Percentiles rank a stretch among this genome's conserved stretches.
Evolutionary conservation across 2,113 vertebrate genomes (phyloP).

Genomic region (Oryzias melastigma): DNA sequence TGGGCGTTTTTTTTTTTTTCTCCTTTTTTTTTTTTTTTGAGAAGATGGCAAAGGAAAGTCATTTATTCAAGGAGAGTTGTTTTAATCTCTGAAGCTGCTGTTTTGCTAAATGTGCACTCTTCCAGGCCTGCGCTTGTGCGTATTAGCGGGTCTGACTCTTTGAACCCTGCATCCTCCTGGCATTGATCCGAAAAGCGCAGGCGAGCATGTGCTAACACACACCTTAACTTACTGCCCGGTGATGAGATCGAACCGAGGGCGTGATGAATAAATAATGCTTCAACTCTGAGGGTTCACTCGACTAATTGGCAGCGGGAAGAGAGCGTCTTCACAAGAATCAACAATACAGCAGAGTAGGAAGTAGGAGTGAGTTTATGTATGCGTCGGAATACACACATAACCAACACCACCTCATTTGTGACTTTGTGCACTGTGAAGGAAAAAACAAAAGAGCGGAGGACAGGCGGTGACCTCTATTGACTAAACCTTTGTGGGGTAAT

Average conservation of each 20-base stretch:
- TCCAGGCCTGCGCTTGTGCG: not conserved
- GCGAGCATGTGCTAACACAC: slow-evolving; percentile 2
- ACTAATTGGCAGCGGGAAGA: slow-evolving; percentile 56
- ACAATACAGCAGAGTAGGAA: slow-evolving; percentile 30
- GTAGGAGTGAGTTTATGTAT: slow-evolving; percentile 26
- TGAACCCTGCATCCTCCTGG: slow-evolving; percentile 33
- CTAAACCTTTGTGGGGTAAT: slow-evolving; percentile 56
- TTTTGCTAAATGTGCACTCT: slow-evolving; percentile 10
- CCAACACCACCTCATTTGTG: slow-evolving; percentile 44
- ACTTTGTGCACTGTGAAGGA: slow-evolving; percentile 41
- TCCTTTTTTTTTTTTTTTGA: too few species aligned
- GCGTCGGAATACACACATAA: slow-evolving; percentile 15
- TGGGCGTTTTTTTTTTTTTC: slow-evolving; percentile 21
- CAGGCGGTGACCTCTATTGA: slow-evolving; percentile 53
- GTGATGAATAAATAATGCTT: slow-evolving; percentile 67
- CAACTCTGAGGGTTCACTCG: slow-evolving; percentile 51
- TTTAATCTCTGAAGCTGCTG: slow-evolving; percentile 23
- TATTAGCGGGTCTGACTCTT: slow-evolving; percentile 19
- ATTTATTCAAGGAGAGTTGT: slow-evolving; percentile 7
- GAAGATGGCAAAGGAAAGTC: slow-evolving; percentile 10
- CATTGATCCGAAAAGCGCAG: slow-evolving; percentile 27
- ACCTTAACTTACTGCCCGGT: slow-evolving; percentile 21
- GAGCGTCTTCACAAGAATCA: slow-evolving; percentile 39
- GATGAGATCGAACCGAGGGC: slow-evolving; percentile 44
- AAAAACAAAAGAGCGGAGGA: slow-evolving; percentile 42